Percentiles rank a stretch among this genome's conserved stretches.
phyloP scores from a whole-genome alignment of 53 echinoderm and acorn worm species.

The Apostichopus leukothele region DNA sequence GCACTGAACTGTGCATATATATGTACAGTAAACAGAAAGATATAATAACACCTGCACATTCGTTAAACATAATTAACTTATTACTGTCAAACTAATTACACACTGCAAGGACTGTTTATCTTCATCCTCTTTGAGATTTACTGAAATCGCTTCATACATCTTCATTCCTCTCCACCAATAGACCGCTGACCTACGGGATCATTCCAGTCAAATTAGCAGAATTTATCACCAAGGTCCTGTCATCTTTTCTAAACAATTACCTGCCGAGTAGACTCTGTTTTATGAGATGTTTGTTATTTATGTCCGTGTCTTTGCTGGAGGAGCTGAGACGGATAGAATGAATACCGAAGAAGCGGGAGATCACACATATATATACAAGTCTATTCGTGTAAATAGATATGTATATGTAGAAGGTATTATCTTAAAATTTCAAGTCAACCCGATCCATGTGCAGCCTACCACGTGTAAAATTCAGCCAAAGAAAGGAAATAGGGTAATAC shows the following conservation, averaged over 20 bases:
- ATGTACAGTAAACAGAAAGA: too few species aligned
- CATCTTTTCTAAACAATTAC: background rate
- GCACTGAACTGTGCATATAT: too few species aligned
- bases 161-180: background rate
- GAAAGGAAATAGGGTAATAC: too few species aligned
- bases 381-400: too few species aligned
- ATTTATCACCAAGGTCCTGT: constrained; percentile 11
- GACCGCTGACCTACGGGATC: background rate
- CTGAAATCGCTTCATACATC: background rate
- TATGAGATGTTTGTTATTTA: background rate
- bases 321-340: background rate
- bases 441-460: too few species aligned
- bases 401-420: too few species aligned
- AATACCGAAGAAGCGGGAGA: too few species aligned
- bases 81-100: background rate
- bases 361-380: too few species aligned
- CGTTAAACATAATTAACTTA: background rate
- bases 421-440: too few species aligned
- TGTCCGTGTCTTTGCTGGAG: background rate
- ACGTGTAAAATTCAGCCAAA: too few species aligned
- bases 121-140: background rate
- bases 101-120: background rate
- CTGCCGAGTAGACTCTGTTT: background rate
- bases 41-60: too few species aligned
- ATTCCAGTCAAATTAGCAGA: background rate